These are phyloP conservation scores for Mythimna impura DNA, from an alignment of 2,888 invertebrate genomes.

Conservation along the genomic window DNA sequence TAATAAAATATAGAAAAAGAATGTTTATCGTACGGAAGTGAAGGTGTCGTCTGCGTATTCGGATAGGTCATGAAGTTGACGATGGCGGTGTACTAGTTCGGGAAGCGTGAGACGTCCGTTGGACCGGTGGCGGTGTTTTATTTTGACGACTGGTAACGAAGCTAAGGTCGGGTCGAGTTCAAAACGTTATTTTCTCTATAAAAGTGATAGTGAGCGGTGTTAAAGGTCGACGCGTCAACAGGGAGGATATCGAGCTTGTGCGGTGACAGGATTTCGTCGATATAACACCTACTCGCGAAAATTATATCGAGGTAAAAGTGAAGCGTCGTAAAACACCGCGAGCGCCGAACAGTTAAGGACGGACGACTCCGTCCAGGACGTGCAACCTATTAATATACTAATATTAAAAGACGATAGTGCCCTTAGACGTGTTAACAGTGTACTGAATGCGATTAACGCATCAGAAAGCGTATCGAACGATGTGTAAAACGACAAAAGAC, in stretches of 20 bases:
- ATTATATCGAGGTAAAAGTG: slow-evolving; percentile 42
- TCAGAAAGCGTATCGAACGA: neutral
- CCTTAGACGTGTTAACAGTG: neutral
- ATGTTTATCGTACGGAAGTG: neutral
- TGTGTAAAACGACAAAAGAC: neutral
- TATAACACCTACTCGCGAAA: slow-evolving; percentile 34
- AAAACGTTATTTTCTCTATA: slow-evolving; percentile 26
- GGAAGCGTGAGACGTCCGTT: neutral
- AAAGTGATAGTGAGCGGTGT: slow-evolving; percentile 14
- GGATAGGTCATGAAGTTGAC: neutral
- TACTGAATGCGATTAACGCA: neutral
- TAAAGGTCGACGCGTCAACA: slow-evolving; percentile 39
- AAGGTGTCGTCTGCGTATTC: neutral
- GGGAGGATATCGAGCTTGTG: slow-evolving; percentile 42
- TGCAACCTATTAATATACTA: neutral
- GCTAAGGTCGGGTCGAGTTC: slow-evolving; percentile 47
- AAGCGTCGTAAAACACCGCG: slow-evolving; percentile 46
- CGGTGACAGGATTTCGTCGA: slow-evolving; percentile 7
- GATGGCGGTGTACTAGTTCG: neutral
- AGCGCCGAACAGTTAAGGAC: slow-evolving; percentile 40
- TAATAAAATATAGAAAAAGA: slow-evolving; percentile 1
- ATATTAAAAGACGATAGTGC: neutral
- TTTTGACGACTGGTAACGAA: slow-evolving; percentile 5
- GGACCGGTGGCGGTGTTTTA: neutral
- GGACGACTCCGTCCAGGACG: slow-evolving; percentile 25